Conservation (phyloP, 2,113 vertebrate genomes). For the Ictalurus punctatus region DNA sequence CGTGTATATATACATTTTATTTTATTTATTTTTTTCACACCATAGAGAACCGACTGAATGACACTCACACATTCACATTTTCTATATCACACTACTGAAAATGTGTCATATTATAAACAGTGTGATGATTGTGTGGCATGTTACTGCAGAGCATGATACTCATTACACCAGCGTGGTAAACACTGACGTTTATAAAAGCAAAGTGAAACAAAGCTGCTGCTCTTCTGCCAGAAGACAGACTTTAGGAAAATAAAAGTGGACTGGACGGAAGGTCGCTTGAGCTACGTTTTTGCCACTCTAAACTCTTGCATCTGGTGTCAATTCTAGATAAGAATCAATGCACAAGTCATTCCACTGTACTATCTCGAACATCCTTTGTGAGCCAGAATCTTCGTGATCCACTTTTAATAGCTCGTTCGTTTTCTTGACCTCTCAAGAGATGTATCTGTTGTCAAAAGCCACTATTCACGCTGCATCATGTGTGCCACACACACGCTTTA, state of each 20-base stretch:
- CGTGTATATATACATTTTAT: too few species aligned
- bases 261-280: not conserved
- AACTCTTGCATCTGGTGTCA: not conserved
- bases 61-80: not conserved
- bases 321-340: too few species aligned
- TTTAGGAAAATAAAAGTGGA: not conserved
- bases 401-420: not conserved
- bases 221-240: too few species aligned
- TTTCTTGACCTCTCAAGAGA: not conserved
- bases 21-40: not conserved
- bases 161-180: not conserved
- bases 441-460: not conserved
- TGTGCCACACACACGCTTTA: not conserved
- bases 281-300: not conserved
- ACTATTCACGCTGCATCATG: not conserved
- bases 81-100: not conserved
- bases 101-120: not conserved
- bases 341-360: not conserved
- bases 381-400: too few species aligned
- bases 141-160: too few species aligned
- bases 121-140: not conserved
- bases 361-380: not conserved
- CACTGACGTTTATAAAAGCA: not conserved
- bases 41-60: not conserved
- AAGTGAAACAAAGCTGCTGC: too few species aligned